Evolutionary conservation across 1,140 invertebrate genomes (phyloP).

Genomic region (Lordiphosa collinella): DNA sequence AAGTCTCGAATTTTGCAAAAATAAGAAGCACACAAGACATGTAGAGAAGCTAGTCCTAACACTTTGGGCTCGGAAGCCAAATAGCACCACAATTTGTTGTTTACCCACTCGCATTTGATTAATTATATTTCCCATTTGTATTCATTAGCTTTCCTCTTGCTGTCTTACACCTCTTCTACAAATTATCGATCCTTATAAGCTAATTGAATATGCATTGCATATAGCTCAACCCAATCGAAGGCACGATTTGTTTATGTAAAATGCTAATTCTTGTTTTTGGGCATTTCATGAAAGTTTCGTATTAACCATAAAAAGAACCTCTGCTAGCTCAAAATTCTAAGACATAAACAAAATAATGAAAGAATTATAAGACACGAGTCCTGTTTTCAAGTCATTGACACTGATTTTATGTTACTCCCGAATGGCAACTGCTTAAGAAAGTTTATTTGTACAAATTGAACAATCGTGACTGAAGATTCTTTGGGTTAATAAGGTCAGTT

Average conservation of each 20-base stretch:
- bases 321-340: conserved; percentile 67
- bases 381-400: conserved; percentile 66
- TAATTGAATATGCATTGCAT: conserved; percentile 68
- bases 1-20: too few species aligned
- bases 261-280: conserved; percentile 56
- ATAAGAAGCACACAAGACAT: too few species aligned
- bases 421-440: background rate
- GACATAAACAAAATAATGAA: conserved; percentile 14
- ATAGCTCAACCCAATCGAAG: conserved; percentile 29
- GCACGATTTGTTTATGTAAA: conserved; percentile 62
- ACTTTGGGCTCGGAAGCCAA: too few species aligned
- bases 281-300: conserved; percentile 30
- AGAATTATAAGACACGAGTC: conserved; percentile 56
- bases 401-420: conserved; percentile 30
- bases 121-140: conserved; percentile 16
- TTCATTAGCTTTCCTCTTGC: conserved; percentile 31
- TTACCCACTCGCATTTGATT: too few species aligned
- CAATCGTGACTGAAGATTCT: too few species aligned
- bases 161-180: conserved; percentile 38
- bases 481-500: too few species aligned
- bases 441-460: too few species aligned
- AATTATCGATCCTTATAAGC: conserved; percentile 23
- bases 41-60: too few species aligned
- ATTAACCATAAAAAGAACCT: conserved; percentile 29
- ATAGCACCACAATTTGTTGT: too few species aligned